These are phyloP conservation scores for Copsychus sechellarum DNA, from an alignment of 2,113 vertebrate genomes.

Conservation along the genomic window DNA sequence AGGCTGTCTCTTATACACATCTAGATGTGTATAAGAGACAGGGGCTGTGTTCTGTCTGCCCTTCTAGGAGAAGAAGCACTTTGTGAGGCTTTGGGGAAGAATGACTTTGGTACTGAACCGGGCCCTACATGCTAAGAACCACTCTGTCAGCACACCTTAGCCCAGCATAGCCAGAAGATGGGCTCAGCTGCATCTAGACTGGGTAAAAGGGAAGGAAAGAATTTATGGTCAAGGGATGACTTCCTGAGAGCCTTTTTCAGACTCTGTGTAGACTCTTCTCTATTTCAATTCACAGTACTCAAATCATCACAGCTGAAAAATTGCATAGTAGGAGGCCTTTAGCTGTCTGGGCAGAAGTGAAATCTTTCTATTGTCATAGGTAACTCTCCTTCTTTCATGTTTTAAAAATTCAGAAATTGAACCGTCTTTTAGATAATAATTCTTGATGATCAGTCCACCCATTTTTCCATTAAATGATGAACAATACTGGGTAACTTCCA, in stretches of 20 bases:
- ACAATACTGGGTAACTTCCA: background rate
- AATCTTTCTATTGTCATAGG: background rate
- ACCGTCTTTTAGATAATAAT: background rate
- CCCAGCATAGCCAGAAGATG: background rate
- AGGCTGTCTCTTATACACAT: too few relatives aligned
- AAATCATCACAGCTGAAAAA: background rate
- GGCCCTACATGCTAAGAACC: background rate
- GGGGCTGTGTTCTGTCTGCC: background rate
- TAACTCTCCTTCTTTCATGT: background rate
- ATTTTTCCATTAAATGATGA: background rate
- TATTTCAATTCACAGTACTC: background rate
- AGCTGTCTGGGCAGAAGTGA: background rate
- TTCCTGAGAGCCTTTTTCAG: background rate
- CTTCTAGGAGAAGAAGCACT: background rate
- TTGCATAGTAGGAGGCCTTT: background rate
- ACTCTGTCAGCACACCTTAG: background rate
- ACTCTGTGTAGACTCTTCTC: background rate
- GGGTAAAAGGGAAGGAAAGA: background rate
- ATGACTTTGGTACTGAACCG: background rate
- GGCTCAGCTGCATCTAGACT: background rate
- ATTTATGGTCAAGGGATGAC: background rate
- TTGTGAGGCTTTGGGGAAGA: background rate
- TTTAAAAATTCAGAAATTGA: background rate
- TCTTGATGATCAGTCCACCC: background rate
- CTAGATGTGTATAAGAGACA: too few relatives aligned